Evolutionary conservation across 2,113 vertebrate species (phyloP), one percentile per base, ranked within the genome.

Genomic region (Cyprinus carpio): DNA sequence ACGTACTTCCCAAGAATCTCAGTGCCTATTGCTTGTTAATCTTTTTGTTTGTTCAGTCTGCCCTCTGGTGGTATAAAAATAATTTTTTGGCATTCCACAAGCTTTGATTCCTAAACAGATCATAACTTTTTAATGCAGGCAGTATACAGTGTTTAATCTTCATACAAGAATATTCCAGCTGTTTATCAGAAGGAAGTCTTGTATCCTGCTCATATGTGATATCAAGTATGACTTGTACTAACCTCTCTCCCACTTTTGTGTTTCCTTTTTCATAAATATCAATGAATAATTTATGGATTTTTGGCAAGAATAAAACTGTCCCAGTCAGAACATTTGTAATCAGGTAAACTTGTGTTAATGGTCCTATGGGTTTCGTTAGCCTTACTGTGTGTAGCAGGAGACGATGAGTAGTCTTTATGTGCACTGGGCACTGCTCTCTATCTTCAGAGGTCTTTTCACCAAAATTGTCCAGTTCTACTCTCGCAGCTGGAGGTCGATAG

Each of bases 61-160:
- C 87, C 87, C 81, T 62, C 87, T 88, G 69, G 81, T 84, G 87
- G 54, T 74, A 27, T 49, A 18, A 40, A 78, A 8, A 64, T 0
- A 4, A 2, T 11, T 69, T 12, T 43, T 16, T 34, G 37, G 4
- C 62, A 58, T 18, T 29, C 20, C 77, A 79, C 34, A 11, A 31
- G 25, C 25, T 51, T 7, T 23, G 34, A 75, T 51, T 75, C 15
- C 5, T 29, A 25, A 37, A 62, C 6, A 40, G 20, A 12, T 49
- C 9, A 31, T 20, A 29, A 13, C 16, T 49, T 81, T 29, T 29
- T 23, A 81, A 67, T 16, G 34, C 76, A 10, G 0, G n/a, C 1
- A 40, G 11, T 4, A 6, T 58, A 13, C 10, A 25, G 25, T 27
- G 5, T 64, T 67, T 31, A 81, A 8, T 49, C 0, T 80, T 43